These are phyloP conservation scores for Alectura lathami DNA, from an alignment of 2,113 vertebrate species.

Conservation along the genomic window DNA sequence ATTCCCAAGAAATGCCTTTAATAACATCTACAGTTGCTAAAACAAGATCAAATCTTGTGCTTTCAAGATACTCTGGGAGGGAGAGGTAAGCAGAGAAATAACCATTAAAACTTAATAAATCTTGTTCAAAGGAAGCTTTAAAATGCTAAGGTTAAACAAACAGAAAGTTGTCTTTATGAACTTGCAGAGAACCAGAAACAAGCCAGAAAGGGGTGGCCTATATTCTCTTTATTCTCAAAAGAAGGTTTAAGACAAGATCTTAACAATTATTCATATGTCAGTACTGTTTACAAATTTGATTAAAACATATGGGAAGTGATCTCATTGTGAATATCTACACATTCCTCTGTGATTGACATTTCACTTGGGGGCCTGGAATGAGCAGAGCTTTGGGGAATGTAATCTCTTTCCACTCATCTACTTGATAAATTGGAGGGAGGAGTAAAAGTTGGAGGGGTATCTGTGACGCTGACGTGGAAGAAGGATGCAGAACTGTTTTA, in stretches of 20 bases:
- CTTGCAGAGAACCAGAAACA: neutral
- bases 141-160: neutral
- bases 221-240: neutral
- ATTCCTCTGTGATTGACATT: neutral
- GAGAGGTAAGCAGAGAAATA: neutral
- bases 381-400: neutral
- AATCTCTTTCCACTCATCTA: neutral
- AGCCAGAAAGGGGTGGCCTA: neutral
- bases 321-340: neutral
- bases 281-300: neutral
- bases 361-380: neutral
- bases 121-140: neutral
- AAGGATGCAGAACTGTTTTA: fast-evolving
- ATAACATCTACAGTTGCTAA: neutral
- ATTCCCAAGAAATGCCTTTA: neutral
- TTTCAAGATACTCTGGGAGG: neutral
- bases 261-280: neutral
- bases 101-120: neutral
- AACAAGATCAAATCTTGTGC: neutral
- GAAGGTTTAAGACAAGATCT: neutral
- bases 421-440: neutral
- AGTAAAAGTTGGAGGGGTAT: neutral
- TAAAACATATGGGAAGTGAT: neutral
- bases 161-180: neutral
- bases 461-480: neutral